These are phyloP conservation scores for Polymixis lichenea DNA, from an alignment of 2,888 invertebrate species.

Conservation along the genomic window DNA sequence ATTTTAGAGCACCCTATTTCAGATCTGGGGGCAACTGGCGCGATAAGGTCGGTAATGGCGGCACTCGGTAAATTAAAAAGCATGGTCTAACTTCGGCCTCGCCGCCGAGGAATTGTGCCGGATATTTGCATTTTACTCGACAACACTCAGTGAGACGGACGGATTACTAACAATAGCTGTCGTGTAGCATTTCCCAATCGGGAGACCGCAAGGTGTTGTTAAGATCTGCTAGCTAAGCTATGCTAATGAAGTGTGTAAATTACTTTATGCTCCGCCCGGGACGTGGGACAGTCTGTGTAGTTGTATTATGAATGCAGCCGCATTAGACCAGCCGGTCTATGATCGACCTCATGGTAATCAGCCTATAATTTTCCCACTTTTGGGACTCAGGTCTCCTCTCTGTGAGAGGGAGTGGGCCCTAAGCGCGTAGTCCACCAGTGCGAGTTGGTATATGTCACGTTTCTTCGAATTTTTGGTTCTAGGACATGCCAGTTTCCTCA, in stretches of 20 bases:
- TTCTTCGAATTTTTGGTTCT: no score
- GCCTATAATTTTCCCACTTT: neutral
- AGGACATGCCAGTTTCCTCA: no score
- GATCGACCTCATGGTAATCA: neutral
- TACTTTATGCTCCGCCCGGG: slow-evolving; percentile 42
- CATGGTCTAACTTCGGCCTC: slow-evolving; percentile 75
- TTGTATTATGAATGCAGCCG: slow-evolving; percentile 10
- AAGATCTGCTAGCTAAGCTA: slow-evolving; percentile 50
- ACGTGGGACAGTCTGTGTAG: slow-evolving; percentile 23
- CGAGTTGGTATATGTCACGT: neutral
- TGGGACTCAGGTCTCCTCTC: neutral
- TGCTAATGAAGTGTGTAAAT: slow-evolving; percentile 55
- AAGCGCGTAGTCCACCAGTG: neutral
- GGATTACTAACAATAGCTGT: slow-evolving; percentile 47
- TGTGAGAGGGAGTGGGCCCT: neutral
- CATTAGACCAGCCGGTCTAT: neutral
- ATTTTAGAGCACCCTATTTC: slow-evolving; percentile 80
- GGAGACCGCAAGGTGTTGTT: slow-evolving; percentile 54
- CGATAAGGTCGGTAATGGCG: slow-evolving; percentile 82
- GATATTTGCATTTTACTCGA: slow-evolving; percentile 80
- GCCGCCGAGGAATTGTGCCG: slow-evolving; percentile 73
- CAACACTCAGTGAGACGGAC: slow-evolving; percentile 69
- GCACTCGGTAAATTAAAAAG: slow-evolving; percentile 86
- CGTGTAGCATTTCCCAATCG: slow-evolving; percentile 35
- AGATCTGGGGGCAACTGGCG: slow-evolving; percentile 78